Evolutionary conservation across 1,140 invertebrate species (phyloP), one percentile per base, ranked within the genome.

Genomic region (Philotrypesis tridentata): DNA sequence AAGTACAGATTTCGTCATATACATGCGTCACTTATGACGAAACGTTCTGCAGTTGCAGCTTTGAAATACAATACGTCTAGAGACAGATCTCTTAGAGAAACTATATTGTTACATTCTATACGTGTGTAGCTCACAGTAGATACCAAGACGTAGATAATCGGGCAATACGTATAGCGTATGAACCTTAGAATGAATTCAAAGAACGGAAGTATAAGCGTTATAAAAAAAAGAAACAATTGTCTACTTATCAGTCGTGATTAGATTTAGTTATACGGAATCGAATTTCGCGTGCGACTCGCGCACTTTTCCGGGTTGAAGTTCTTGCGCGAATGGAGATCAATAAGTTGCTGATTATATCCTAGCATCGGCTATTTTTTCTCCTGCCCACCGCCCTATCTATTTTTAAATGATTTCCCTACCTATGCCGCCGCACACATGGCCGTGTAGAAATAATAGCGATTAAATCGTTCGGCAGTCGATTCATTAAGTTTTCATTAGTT

Each of bases 71-170:
- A 70, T 27, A 61, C 60, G 23, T 68, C 14, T 74, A 70, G 61
- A 75, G 12, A 40, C 40, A 75, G 43, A 75, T 75, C 72, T 81
- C 27, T 74, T 80, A 80, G 70, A 80, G 70, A 74, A 80, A 48
- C n/a, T 27, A 17, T n/a, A 74, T 25, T 17, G 25, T 17, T 67
- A 55, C 27, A 55, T 31, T 60, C 14, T 12, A 37, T 80, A 63
- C 23, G 60, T 73, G 55, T 80, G 78, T 80, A 80, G 78, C 43
- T 61, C 68, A 25, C 60, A 72, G 48, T 43, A 40, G 65, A n/a
- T 73, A 29, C 61, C 14, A 12, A 63, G 29, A 40, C 25, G 9
- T 14, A 63, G 23, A 73, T n/a, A n/a, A 21, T 4, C 68, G 25
- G 9, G 17, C 8, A 72, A 60, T 63, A 37, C 14, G 23, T 14